Conservation (phyloP, 2,113 vertebrate species). For the Muntiacus reevesi region DNA sequence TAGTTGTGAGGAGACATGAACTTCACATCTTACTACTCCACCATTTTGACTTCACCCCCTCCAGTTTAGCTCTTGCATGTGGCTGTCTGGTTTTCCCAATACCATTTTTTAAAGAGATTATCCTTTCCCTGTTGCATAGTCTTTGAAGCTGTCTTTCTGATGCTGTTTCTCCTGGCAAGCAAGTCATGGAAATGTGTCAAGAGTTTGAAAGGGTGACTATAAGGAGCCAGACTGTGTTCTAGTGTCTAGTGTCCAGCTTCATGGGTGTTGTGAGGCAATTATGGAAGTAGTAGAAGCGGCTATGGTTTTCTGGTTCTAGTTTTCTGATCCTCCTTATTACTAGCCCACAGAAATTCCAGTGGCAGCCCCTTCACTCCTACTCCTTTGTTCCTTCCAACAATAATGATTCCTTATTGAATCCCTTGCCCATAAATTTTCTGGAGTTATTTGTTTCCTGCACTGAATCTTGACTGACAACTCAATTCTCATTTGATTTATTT, state of each 20-base stretch:
- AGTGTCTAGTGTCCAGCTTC: neutral
- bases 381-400: neutral
- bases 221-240: neutral
- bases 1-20: neutral
- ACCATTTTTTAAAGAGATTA: neutral
- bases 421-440: neutral
- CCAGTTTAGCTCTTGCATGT: neutral
- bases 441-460: neutral
- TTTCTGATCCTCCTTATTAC: neutral
- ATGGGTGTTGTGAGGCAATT: neutral
- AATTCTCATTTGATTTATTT: neutral
- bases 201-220: neutral
- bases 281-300: neutral
- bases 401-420: neutral
- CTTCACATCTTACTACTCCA: neutral
- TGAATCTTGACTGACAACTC: neutral
- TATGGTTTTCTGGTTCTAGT: neutral
- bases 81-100: neutral
- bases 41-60: neutral
- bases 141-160: neutral
- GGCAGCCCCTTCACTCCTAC: neutral
- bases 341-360: neutral
- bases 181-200: neutral
- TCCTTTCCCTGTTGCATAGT: neutral
- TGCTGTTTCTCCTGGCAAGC: neutral